These are phyloP conservation scores for Mycalesis mineus DNA, from an alignment of 2,888 invertebrate species.

Conservation along the genomic window DNA sequence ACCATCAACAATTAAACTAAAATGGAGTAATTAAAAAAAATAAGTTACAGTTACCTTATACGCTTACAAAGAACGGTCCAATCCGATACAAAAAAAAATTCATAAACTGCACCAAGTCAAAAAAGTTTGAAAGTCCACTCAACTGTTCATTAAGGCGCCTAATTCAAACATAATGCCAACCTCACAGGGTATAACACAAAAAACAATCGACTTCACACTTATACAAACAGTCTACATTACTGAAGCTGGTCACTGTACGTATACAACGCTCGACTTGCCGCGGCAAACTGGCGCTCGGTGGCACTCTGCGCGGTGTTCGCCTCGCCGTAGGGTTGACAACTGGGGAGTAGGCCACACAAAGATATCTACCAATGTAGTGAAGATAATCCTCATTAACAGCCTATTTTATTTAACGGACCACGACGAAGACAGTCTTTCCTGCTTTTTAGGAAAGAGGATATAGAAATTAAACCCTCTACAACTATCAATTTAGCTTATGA, in stretches of 20 bases:
- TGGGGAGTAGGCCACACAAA: no score
- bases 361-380: no score
- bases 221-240: constrained; percentile 69
- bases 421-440: no score
- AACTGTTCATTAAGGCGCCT: constrained; percentile 67
- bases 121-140: constrained; percentile 54
- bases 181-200: constrained; percentile 69
- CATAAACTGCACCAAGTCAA: constrained; percentile 27
- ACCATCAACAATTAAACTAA: not conserved
- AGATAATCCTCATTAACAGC: no score
- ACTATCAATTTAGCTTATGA: no score
- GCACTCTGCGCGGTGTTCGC: constrained; percentile 22
- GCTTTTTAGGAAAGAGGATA: no score
- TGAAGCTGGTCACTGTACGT: constrained; percentile 46
- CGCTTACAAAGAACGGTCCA: constrained; percentile 31
- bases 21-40: constrained; percentile 1
- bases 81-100: constrained; percentile 22
- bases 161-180: constrained; percentile 73
- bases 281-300: constrained; percentile 62
- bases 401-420: no score
- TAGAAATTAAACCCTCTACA: no score
- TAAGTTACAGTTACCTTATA: constrained; percentile 30
- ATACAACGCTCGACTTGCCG: constrained; percentile 53
- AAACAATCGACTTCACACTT: constrained; percentile 77
- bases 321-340: constrained; percentile 3